Evolutionary conservation across 1,140 invertebrate genomes (phyloP).

Genomic region (Anastrepha ludens): DNA sequence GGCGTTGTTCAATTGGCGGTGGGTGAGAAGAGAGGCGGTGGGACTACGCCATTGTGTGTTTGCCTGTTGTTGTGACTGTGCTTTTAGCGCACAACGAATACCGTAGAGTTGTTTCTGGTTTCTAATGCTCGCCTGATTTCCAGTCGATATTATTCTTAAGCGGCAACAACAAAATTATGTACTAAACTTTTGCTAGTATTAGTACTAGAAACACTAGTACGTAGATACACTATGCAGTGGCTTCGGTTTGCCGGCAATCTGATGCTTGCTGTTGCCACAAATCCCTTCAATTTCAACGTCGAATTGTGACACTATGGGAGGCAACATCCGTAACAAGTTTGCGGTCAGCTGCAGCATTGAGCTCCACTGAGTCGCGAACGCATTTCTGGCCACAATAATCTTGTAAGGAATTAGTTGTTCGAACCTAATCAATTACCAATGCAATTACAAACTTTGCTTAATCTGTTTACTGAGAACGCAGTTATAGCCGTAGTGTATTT

Average conservation of each 20-base stretch:
- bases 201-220: too few relatives aligned
- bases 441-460: conserved; percentile 74
- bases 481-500: neutral
- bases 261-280: conserved; percentile 60
- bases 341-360: neutral
- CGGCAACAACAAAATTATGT: conserved; percentile 7
- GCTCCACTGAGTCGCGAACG: neutral
- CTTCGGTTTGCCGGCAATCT: conserved; percentile 14
- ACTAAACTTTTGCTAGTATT: too few relatives aligned
- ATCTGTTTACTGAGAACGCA: conserved; percentile 64
- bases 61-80: neutral
- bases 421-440: conserved; percentile 75
- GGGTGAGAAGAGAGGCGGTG: neutral
- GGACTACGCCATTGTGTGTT: neutral
- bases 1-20: neutral
- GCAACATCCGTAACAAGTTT: conserved; percentile 14
- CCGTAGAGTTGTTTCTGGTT: conserved; percentile 17
- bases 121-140: conserved; percentile 15
- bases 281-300: conserved; percentile 69
- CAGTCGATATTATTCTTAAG: conserved; percentile 20
- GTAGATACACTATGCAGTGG: neutral
- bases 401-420: conserved; percentile 75
- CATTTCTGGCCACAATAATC: conserved; percentile 72
- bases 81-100: neutral
- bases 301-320: conserved; percentile 55